Evolutionary conservation across 2,113 vertebrate species (phyloP).

Genomic region (Xiphophorus hellerii): DNA sequence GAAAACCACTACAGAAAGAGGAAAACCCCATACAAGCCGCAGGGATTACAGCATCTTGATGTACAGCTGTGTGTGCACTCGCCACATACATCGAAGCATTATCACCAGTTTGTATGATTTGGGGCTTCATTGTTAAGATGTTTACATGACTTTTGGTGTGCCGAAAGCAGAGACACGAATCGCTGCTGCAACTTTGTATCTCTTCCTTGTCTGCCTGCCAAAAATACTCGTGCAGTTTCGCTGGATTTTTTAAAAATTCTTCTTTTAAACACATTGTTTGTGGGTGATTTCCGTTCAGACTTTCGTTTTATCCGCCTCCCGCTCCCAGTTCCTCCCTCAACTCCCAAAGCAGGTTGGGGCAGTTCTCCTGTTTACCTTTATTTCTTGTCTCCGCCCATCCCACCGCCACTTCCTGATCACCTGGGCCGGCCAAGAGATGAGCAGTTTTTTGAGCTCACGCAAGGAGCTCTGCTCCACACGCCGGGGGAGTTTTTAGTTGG

Average conservation of each 20-base stretch:
- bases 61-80: conserved; percentile 9
- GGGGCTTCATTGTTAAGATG: conserved; percentile 29
- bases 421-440: conserved; percentile 61
- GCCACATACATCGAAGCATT: conserved; percentile 4
- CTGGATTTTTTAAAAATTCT: conserved; percentile 29
- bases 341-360: conserved; percentile 66
- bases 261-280: not conserved
- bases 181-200: conserved; percentile 2
- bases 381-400: conserved; percentile 47
- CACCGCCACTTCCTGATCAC: conserved; percentile 68
- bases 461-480: conserved; percentile 3
- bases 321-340: conserved; percentile 6
- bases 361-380: conserved; percentile 65
- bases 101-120: conserved; percentile 46
- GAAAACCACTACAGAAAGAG: conserved; percentile 28
- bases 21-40: conserved; percentile 13
- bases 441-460: conserved; percentile 42
- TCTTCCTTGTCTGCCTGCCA: conserved; percentile 5
- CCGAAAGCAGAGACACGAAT: conserved; percentile 23
- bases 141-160: not conserved
- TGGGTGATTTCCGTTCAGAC: not conserved
- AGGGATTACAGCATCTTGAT: conserved; percentile 27
- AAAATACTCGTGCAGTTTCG: conserved; percentile 13
- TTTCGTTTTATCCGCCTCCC: not conserved
- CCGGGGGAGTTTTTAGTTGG: conserved; percentile 1